These are phyloP conservation scores for Phacellophora camtschatica DNA, from an alignment of 30 jellyfish, hydroid and myxozoan species.

Conservation along the genomic window DNA sequence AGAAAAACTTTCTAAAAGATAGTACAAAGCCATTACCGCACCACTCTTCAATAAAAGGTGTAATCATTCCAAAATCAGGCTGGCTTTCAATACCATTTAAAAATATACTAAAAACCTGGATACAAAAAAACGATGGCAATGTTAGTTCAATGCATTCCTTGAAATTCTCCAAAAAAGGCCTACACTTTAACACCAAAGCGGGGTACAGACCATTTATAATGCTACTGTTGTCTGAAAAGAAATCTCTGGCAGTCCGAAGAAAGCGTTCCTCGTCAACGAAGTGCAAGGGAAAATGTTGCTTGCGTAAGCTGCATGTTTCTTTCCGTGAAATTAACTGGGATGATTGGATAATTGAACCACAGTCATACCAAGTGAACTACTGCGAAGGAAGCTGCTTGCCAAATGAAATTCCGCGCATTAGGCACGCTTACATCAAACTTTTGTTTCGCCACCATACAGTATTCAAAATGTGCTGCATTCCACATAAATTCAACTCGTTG, in stretches of 20 bases:
- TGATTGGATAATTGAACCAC: conserved; percentile 63
- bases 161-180: conserved; percentile 5
- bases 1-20: background rate
- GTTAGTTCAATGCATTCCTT: background rate
- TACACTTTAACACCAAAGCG: conserved; percentile 15
- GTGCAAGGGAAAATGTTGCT: conserved; percentile 52
- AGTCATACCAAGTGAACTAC: conserved; percentile 43
- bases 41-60: too few relatives aligned
- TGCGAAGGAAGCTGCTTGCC: conserved; percentile 67
- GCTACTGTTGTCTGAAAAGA: conserved; percentile 15
- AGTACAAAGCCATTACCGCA: background rate
- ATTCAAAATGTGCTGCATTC: conserved; percentile 47
- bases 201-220: conserved; percentile 53
- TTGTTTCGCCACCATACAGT: too few relatives aligned
- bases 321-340: conserved; percentile 58
- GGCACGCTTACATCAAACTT: conserved; percentile 52
- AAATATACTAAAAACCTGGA: conserved; percentile 2
- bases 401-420: too few relatives aligned
- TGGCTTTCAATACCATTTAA: background rate
- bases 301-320: conserved; percentile 9
- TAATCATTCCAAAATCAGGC: background rate
- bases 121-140: background rate
- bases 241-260: background rate
- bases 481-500: conserved; percentile 38
- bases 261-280: conserved; percentile 8